These are phyloP conservation scores for Aurelia aurita complex sp. Pacific DNA, from an alignment of 30 jellyfish, hydroid and myxozoan genomes.

Conservation along the genomic window DNA sequence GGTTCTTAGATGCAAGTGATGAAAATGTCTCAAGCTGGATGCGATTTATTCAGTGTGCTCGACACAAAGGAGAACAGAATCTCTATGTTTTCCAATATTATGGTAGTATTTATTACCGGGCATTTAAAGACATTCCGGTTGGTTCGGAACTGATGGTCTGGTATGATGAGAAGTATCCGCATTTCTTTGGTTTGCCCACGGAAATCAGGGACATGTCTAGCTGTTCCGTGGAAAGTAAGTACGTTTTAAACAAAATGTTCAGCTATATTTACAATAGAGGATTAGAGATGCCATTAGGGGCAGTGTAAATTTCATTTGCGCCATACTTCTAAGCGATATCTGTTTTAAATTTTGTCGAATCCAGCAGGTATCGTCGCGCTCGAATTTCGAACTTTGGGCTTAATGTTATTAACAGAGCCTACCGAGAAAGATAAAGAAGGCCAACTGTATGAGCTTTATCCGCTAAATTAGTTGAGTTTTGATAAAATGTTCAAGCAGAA, in stretches of 20 bases:
- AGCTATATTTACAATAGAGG: too few species aligned
- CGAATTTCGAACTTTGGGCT: too few species aligned
- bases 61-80: slow-evolving; percentile 94
- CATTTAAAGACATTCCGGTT: slow-evolving; percentile 90
- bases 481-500: too few species aligned
- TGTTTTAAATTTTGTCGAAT: too few species aligned
- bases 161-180: slow-evolving; percentile 99
- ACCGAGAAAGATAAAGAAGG: too few species aligned
- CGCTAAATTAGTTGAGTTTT: too few species aligned
- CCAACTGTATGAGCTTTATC: too few species aligned
- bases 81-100: slow-evolving; percentile 92
- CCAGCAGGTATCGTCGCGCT: too few species aligned
- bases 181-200: slow-evolving; percentile 89
- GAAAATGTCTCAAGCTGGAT: slow-evolving; percentile 97
- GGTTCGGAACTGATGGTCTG: slow-evolving; percentile 96
- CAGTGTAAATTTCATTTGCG: too few species aligned
- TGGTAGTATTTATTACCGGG: slow-evolving; percentile 97
- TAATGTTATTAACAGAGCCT: too few species aligned
- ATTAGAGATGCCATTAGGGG: too few species aligned
- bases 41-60: slow-evolving; percentile 98
- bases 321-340: too few species aligned
- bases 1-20: slow-evolving; percentile 94
- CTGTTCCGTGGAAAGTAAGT: slow-evolving; percentile 94
- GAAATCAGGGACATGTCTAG: slow-evolving; percentile 95
- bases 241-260: not conserved